Conservation (phyloP, 2,888 invertebrate species). For the Pecten maximus region DNA sequence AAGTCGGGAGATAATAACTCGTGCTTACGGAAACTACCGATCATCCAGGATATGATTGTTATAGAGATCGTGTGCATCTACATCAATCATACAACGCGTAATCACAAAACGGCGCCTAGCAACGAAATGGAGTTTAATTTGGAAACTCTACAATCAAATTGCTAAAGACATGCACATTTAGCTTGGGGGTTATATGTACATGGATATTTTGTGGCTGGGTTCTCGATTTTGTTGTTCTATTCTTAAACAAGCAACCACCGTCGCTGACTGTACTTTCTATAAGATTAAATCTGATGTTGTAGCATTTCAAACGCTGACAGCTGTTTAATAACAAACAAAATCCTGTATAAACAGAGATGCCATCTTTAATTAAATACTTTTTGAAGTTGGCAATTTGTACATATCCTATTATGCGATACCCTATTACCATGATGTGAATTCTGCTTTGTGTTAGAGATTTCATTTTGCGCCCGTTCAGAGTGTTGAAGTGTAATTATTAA, state of each 20-base stretch:
- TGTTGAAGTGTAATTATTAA: not conserved
- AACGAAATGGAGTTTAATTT: not conserved
- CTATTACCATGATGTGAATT: not conserved
- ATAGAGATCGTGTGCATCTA: not conserved
- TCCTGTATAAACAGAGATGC: constrained; percentile 9
- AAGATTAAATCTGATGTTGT: not conserved
- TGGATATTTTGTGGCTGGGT: not conserved
- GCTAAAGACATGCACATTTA: constrained; percentile 16
- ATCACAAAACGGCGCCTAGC: not conserved
- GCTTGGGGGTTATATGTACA: not conserved
- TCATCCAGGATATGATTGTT: not conserved
- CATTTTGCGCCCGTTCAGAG: not conserved
- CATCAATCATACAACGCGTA: not conserved
- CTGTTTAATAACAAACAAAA: constrained; percentile 19
- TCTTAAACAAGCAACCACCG: not conserved
- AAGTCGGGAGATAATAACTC: not conserved
- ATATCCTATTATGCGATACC: not conserved
- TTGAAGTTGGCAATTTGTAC: constrained; percentile 27
- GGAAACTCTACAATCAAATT: not conserved
- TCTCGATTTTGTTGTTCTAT: not conserved
- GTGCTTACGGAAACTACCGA: constrained; percentile 8
- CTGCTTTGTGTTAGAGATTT: not conserved
- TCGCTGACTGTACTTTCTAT: not conserved
- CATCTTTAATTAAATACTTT: constrained; percentile 17
- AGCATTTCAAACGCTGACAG: constrained; percentile 5